These are phyloP conservation scores for Mustelus asterias DNA, from an alignment of 2,113 vertebrate genomes.

Conservation along the genomic window DNA sequence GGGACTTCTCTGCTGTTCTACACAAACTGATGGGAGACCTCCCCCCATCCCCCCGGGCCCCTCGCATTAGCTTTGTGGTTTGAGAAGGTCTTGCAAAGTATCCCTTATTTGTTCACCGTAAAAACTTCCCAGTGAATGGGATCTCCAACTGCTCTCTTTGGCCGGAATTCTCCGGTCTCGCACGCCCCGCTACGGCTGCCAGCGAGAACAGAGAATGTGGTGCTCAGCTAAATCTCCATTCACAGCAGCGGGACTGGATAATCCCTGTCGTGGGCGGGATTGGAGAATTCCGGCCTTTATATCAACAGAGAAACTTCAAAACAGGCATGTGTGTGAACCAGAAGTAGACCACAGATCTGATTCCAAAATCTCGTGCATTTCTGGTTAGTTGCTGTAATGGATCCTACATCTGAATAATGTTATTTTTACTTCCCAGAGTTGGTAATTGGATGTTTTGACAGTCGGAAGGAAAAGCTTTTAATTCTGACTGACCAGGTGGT, in stretches of 20 bases:
- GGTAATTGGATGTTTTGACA: background rate
- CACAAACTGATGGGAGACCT: background rate
- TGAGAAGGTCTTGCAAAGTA: background rate
- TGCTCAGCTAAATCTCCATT: no score
- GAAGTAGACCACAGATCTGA: background rate
- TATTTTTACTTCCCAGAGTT: background rate
- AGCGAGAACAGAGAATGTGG: no score
- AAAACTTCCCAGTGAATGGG: background rate
- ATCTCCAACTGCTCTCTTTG: background rate
- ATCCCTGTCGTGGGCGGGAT: no score
- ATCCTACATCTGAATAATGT: background rate
- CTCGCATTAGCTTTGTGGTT: background rate
- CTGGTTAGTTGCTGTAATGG: background rate
- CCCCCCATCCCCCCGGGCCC: no score
- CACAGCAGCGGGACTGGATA: no score
- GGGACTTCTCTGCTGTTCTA: background rate
- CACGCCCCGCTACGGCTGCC: no score
- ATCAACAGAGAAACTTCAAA: background rate
- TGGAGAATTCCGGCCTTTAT: no score
- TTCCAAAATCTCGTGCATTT: background rate
- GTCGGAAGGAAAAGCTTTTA: background rate
- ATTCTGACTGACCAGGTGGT: conserved; percentile 1
- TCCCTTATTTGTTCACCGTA: background rate
- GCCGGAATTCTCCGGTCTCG: no score
- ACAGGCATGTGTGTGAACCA: background rate